Conservation (phyloP, 2,888 invertebrate genomes). For the Lepidochrysops patricia region DNA sequence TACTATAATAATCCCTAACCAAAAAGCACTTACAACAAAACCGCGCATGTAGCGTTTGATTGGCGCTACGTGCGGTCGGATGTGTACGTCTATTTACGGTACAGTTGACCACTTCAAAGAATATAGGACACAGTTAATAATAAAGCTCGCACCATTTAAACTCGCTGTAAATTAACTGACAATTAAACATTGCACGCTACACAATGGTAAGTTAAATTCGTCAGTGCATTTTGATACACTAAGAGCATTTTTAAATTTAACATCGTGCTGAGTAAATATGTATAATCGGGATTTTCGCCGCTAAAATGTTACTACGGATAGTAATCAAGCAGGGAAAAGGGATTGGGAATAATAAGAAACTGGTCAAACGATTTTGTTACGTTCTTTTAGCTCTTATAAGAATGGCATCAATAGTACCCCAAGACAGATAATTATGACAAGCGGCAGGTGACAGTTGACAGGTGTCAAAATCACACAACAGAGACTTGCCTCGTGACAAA, state of each 20-base stretch:
- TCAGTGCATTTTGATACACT: not conserved
- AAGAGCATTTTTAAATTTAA: too few species aligned
- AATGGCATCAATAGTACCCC: not conserved
- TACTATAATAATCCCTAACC: not conserved
- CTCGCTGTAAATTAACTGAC: constrained; percentile 13
- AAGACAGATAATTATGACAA: too few species aligned
- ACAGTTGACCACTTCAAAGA: constrained; percentile 33
- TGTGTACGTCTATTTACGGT: constrained; percentile 27
- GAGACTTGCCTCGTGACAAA: not conserved
- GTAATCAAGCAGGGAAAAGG: too few species aligned
- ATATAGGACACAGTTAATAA: constrained; percentile 15
- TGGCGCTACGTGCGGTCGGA: constrained; percentile 3
- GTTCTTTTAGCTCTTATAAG: too few species aligned
- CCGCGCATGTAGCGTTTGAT: not conserved
- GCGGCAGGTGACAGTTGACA: not conserved
- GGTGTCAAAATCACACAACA: not conserved
- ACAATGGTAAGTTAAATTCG: not conserved
- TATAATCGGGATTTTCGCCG: too few species aligned
- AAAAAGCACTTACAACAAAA: constrained; percentile 1
- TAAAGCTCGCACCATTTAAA: constrained; percentile 13
- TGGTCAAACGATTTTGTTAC: too few species aligned
- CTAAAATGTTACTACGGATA: too few species aligned
- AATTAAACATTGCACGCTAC: constrained; percentile 6
- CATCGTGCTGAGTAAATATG: too few species aligned
- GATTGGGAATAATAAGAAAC: too few species aligned